phyloP scores from a whole-genome alignment of 1,140 invertebrate genomes.

The Piezodorus guildinii region DNA sequence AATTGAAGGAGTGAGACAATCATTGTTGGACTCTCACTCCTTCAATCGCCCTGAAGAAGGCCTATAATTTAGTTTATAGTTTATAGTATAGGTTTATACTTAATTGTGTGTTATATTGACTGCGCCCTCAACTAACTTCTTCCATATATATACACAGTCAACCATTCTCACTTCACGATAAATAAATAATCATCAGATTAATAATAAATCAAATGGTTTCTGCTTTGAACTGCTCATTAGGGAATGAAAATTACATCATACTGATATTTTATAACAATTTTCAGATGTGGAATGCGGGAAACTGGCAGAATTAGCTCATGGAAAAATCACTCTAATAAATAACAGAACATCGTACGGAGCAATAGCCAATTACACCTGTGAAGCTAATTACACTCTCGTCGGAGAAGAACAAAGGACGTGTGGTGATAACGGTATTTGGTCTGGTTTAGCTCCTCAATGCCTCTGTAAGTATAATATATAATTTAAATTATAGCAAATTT shows the following conservation, averaged over 20 bases:
- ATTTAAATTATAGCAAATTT: constrained; percentile 2
- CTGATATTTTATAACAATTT: not conserved
- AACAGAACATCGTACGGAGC: constrained; percentile 66
- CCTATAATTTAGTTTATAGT: too few species aligned
- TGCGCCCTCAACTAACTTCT: too few species aligned
- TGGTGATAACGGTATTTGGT: constrained; percentile 67
- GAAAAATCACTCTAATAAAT: constrained; percentile 51
- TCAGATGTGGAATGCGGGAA: constrained; percentile 72
- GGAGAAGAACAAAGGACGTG: constrained; percentile 64
- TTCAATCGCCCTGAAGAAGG: too few species aligned
- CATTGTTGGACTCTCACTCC: too few species aligned
- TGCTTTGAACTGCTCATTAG: not conserved
- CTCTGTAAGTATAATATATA: constrained; percentile 43
- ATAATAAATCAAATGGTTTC: not conserved
- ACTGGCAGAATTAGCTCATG: constrained; percentile 58
- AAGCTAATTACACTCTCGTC: constrained; percentile 72
- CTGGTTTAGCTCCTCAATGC: constrained; percentile 62
- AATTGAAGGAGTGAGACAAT: too few species aligned
- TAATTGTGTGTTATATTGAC: too few species aligned
- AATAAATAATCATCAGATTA: too few species aligned
- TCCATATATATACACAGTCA: too few species aligned
- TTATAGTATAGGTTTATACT: too few species aligned
- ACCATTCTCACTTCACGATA: too few species aligned
- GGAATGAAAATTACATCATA: too few species aligned
- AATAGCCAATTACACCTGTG: constrained; percentile 59